Percentiles rank a stretch among this genome's conserved stretches.
phyloP scores from a whole-genome alignment of 1,140 invertebrate species.

The Drosophila nannoptera region DNA sequence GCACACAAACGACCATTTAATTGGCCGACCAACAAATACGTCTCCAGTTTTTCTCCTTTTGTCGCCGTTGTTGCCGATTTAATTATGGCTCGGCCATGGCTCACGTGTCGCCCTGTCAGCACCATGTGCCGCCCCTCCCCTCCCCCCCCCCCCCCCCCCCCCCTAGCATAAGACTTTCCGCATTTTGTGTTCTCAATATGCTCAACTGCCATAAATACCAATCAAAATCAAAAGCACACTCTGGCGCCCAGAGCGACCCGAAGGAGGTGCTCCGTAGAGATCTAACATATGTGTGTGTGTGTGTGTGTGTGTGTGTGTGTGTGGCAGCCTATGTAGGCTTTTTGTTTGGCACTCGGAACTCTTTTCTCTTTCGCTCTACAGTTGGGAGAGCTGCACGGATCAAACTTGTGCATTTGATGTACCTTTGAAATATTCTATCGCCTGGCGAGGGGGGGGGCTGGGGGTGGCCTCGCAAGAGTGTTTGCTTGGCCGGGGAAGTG shows the following conservation, averaged over 20 bases:
- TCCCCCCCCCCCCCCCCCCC: too few species aligned
- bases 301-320: not conserved
- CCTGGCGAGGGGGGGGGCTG: too few species aligned
- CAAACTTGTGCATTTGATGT: too few species aligned
- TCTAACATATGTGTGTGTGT: not conserved
- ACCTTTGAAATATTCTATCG: too few species aligned
- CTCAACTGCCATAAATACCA: slow-evolving; percentile 78
- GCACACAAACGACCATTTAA: slow-evolving; percentile 49
- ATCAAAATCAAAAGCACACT: slow-evolving; percentile 75
- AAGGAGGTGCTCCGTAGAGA: not conserved
- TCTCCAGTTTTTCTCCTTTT: slow-evolving; percentile 17
- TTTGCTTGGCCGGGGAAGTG: not conserved
- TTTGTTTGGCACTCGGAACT: slow-evolving; percentile 35
- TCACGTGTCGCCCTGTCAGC: slow-evolving; percentile 29
- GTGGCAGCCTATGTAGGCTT: not conserved
- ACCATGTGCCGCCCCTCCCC: slow-evolving; percentile 16
- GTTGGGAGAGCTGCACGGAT: not conserved
- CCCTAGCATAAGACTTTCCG: slow-evolving; percentile 53
- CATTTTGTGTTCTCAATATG: slow-evolving; percentile 45
- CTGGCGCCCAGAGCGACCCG: not conserved
- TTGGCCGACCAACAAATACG: slow-evolving; percentile 40
- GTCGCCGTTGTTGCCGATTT: slow-evolving; percentile 13
- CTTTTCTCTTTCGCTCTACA: slow-evolving; percentile 22
- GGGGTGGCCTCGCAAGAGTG: too few species aligned
- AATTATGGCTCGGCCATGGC: slow-evolving; percentile 1